Evolutionary conservation across 2,113 vertebrate species (phyloP), one percentile per base, ranked within the genome.

Genomic region (Rhombomys opimus): DNA sequence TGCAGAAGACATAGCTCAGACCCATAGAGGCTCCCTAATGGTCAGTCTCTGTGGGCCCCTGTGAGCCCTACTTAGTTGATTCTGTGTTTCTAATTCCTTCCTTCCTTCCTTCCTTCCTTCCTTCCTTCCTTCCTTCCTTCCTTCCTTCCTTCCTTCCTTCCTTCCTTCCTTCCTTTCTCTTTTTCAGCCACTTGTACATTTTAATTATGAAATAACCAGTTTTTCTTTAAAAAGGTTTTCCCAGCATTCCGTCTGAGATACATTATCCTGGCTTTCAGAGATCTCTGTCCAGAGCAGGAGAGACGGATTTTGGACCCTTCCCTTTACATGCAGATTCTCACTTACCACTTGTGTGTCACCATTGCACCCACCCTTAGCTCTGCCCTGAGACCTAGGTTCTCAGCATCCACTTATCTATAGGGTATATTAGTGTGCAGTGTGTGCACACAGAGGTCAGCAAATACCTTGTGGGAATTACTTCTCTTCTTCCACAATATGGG

Each of bases 121-220:
- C 14, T 15, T 68, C 67, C 17, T 14, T 67, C 17, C 59, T 20
- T 61, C 59, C 59, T 15, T 61, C 59, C 14, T 17, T 32, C 15
- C 14, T 15, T 13, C 3, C 32, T n/a, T 6, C 17, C 7, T 22
- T 22, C 63, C 3, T 32, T 18, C 68, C 17, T 6, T n/a, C 30
- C 14, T 1, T 6, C 17, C 7, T 22, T 22, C 63, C 3, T 32
- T 18, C 68, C 18, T 6, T n/a, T 1, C 57, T 3, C 57, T 9
- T 57, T 57, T 78, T 89, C 72, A 73, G 25, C 30, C 6, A 17
- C 23, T 32, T 75, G 73, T 46, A 52, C 65, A 35, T 67, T 57
- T 52, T 50, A 89, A 81, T 61, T 84, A 57, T 75, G 72, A 67
- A 46, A 50, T 94, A 32, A 96, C 54, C 52, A 73, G 23, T 73